These are phyloP conservation scores for Smutsia temminckii DNA, from an alignment of 2,797 vertebrate genomes.

Conservation along the genomic window DNA sequence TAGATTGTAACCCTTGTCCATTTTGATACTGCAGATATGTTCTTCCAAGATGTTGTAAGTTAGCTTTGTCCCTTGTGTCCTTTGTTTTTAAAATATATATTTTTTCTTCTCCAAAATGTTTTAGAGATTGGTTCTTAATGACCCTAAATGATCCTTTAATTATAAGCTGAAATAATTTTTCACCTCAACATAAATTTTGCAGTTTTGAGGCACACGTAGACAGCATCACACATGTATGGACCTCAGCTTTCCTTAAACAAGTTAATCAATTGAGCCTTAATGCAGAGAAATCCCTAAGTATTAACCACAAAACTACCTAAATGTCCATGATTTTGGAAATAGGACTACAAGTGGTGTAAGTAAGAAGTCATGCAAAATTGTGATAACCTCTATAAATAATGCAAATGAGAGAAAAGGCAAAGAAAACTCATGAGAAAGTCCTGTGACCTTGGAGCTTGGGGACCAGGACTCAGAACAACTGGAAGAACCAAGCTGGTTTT, in stretches of 20 bases:
- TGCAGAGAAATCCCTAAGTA: background rate
- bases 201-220: background rate
- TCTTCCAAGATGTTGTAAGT: background rate
- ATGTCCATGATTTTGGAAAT: background rate
- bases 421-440: background rate
- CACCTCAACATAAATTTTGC: background rate
- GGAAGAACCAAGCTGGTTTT: background rate
- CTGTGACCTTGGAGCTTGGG: background rate
- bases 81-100: background rate
- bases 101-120: background rate
- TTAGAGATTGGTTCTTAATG: background rate
- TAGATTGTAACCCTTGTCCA: background rate
- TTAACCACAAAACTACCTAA: background rate
- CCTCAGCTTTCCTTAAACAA: background rate
- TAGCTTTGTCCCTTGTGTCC: background rate
- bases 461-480: background rate
- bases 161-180: background rate
- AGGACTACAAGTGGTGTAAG: background rate
- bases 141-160: background rate
- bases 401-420: background rate
- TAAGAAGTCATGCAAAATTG: background rate
- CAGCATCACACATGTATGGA: background rate
- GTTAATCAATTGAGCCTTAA: background rate
- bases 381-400: background rate
- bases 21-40: background rate